phyloP scores from a whole-genome alignment of 1,140 invertebrate genomes.

The Cydia strobilella region DNA sequence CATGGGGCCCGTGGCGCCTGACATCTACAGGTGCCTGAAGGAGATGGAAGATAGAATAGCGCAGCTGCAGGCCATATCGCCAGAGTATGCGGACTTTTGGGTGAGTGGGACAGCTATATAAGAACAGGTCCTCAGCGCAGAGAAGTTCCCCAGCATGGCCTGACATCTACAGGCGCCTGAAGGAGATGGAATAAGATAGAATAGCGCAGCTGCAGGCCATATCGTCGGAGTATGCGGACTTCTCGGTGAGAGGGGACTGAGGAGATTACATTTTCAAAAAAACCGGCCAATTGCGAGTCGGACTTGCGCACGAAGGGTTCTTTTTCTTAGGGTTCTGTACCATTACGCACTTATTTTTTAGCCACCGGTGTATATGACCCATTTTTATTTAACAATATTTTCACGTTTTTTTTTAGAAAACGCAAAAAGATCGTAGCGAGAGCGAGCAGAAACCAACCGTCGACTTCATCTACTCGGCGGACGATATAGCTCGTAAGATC shows the following conservation, averaged over 20 bases:
- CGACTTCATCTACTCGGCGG: constrained; percentile 61
- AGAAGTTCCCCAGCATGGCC: constrained; percentile 66
- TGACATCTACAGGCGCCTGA: constrained; percentile 84
- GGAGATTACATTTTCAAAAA: too few species aligned
- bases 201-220: constrained; percentile 84
- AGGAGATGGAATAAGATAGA: constrained; percentile 85
- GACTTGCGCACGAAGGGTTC: too few species aligned
- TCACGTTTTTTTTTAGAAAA: constrained; percentile 49
- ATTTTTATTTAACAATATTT: background rate
- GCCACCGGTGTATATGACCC: too few species aligned
- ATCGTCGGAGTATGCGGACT: constrained; percentile 86
- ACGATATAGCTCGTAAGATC: constrained; percentile 65
- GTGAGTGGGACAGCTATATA: constrained; percentile 60
- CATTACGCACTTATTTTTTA: too few species aligned
- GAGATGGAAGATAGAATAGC: constrained; percentile 84
- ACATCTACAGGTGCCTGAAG: constrained; percentile 84
- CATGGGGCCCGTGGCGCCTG: constrained; percentile 79
- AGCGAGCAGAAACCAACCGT: constrained; percentile 44
- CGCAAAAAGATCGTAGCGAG: constrained; percentile 40
- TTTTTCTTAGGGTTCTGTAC: too few species aligned
- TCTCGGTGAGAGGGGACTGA: constrained; percentile 82
- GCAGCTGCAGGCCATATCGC: constrained; percentile 84
- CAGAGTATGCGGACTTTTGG: constrained; percentile 86
- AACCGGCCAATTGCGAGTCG: too few species aligned
- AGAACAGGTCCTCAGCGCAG: constrained; percentile 54